phyloP scores from a whole-genome alignment of 1,140 invertebrate species.

The Palaemon carinicauda region DNA sequence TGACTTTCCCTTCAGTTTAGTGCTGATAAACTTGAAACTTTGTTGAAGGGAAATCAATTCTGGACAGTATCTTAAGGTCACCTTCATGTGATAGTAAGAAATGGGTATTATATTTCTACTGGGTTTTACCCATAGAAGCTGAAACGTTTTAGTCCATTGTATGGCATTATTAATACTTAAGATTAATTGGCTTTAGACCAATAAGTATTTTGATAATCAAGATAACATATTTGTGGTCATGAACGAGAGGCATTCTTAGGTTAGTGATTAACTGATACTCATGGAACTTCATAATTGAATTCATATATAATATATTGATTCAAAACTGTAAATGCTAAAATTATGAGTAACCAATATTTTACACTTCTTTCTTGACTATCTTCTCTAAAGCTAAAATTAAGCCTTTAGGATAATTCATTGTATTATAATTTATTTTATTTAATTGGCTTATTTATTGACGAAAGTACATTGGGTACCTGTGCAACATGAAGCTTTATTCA shows the following conservation, averaged over 20 bases:
- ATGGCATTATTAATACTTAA: constrained; percentile 36
- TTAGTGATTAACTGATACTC: not conserved
- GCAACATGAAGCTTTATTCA: too few relatives aligned
- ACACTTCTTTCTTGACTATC: not conserved
- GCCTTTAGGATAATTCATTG: not conserved
- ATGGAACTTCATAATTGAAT: not conserved
- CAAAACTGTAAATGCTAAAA: not conserved
- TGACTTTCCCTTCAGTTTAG: not conserved
- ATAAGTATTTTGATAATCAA: not conserved
- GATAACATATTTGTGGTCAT: not conserved
- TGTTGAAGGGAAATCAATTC: not conserved
- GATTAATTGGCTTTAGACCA: not conserved
- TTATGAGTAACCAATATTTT: not conserved
- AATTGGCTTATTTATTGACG: constrained; percentile 24
- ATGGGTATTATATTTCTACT: constrained; percentile 19
- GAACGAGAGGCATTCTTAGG: constrained; percentile 10
- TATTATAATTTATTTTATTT: constrained; percentile 28
- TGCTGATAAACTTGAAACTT: not conserved
- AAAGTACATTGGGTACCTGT: not conserved
- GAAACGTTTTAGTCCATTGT: constrained; percentile 11
- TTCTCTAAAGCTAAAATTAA: not conserved
- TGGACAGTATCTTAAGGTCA: not conserved
- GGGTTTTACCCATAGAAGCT: not conserved
- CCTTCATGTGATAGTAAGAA: not conserved
- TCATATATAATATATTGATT: not conserved